Conservation (phyloP, 2,113 vertebrate genomes). For the Lanius collurio region DNA sequence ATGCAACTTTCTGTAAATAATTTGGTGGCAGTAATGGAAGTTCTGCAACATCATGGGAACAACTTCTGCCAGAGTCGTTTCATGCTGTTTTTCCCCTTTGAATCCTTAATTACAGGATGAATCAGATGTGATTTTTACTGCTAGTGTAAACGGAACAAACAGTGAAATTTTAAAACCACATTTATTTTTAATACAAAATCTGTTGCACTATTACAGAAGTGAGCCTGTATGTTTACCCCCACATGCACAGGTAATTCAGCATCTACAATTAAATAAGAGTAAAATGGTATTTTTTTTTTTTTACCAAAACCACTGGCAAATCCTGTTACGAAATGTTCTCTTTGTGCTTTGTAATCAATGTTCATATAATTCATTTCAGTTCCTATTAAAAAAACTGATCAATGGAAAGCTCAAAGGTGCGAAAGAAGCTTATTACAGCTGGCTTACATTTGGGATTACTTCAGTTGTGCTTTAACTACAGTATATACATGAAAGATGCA, state of each 20-base stretch:
- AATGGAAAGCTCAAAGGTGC: slow-evolving; percentile 30
- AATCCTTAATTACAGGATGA: not conserved
- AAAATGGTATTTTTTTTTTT: slow-evolving; percentile 26
- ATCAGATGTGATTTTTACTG: not conserved
- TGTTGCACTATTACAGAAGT: slow-evolving; percentile 82
- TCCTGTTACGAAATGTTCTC: slow-evolving; percentile 27
- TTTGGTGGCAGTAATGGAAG: not conserved
- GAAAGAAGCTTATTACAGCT: not conserved
- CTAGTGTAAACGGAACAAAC: slow-evolving; percentile 49
- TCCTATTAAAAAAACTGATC: slow-evolving; percentile 8
- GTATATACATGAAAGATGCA: slow-evolving; percentile 6
- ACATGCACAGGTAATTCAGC: slow-evolving; percentile 82
- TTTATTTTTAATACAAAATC: slow-evolving; percentile 92
- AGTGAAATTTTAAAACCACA: slow-evolving; percentile 88
- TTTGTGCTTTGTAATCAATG: slow-evolving; percentile 66
- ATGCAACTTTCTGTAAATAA: not conserved
- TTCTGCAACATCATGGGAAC: not conserved
- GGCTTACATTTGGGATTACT: not conserved
- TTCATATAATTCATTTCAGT: not conserved
- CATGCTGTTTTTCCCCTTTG: not conserved
- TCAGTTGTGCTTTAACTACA: slow-evolving; percentile 62
- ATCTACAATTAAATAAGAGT: slow-evolving; percentile 68
- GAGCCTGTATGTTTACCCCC: slow-evolving; percentile 71
- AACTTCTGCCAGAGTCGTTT: not conserved
- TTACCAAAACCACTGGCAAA: slow-evolving; percentile 35